Evolutionary conservation across 2,113 vertebrate genomes (phyloP).

Genomic region (Sciurus niger): DNA sequence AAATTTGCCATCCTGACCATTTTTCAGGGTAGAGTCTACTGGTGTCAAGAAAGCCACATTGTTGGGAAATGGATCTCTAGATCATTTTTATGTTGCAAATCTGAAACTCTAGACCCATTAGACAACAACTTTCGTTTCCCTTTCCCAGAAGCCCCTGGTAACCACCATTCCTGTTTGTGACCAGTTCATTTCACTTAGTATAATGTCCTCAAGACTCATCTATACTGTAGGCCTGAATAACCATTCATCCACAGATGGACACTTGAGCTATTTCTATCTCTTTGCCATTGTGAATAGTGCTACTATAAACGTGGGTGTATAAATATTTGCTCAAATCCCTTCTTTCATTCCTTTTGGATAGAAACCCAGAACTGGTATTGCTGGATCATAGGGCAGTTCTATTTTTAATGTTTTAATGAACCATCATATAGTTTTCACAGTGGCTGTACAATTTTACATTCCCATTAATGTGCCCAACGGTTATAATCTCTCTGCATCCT

Average conservation of each 20-base stretch:
- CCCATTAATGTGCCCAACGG: too few species aligned
- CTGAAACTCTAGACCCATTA: background rate
- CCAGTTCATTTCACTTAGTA: background rate
- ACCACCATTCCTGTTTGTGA: background rate
- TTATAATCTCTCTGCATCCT: background rate
- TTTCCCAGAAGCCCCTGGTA: background rate
- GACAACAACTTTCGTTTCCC: background rate
- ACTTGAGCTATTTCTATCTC: background rate
- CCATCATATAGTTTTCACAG: background rate
- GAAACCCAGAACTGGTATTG: background rate
- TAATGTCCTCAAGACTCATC: background rate
- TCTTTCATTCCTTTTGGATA: background rate
- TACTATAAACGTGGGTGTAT: background rate
- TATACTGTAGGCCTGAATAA: background rate
- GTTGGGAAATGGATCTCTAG: background rate
- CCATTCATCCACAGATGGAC: background rate
- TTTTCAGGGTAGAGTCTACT: background rate
- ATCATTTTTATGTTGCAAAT: background rate
- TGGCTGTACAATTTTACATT: background rate
- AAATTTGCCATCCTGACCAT: background rate
- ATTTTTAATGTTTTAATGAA: conserved; percentile 23
- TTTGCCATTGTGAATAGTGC: background rate
- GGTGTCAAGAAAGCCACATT: background rate
- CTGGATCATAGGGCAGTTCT: background rate
- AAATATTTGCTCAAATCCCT: background rate